Base-by-base conservation (phyloP, 2,888 invertebrate species). In the Ophion slaviceki region DNA sequence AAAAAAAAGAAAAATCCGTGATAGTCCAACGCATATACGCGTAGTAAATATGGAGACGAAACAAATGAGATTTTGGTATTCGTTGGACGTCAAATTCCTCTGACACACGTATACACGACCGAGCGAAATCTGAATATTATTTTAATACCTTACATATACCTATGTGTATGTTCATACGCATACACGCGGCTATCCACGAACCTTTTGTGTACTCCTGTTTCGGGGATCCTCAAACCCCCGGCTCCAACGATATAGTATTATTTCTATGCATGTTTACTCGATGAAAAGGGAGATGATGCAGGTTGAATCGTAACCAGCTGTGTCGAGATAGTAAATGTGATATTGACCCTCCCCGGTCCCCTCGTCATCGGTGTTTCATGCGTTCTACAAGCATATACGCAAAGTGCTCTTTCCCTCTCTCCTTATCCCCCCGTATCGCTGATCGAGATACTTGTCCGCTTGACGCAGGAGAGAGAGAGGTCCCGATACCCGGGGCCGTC, bases 301-400 rank as follows among this genome's bases (percentile, higher is more conserved):
- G 47, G 32, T 20, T 32, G 45, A 20, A 32, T 64, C 59, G 67
- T 66, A 77, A 81, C 70, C 81, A 85, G 85, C 79, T 85, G 78
- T 81, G 82, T 64, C 66, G 71, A 81, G 77, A 80, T 57, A 45
- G 45, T n/a, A 45, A 67, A 62, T 70, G 36, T 20, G 20, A 66
- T 75, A 24, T 47, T 36, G 45, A 32, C 47, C 59, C 36, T 53
- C 53, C 76, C 11, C 40, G 14, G 40, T 32, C 75, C 24, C 59
- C 28, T 47, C 6, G 75, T 59, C 24, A 24, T 64, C 24, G 62
- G 24, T 59, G 67, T 74, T 59, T 57, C 10, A 3, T 24, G 17
- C 3, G 53, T 53, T 53, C 17, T 17, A 17, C 53, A 64, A 64
- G 10, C 32, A 28, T 32, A 36, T 20, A 24, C 62, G 47, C 20